Base-by-base conservation (phyloP, 2,888 invertebrate genomes). In the Macaria notata region DNA sequence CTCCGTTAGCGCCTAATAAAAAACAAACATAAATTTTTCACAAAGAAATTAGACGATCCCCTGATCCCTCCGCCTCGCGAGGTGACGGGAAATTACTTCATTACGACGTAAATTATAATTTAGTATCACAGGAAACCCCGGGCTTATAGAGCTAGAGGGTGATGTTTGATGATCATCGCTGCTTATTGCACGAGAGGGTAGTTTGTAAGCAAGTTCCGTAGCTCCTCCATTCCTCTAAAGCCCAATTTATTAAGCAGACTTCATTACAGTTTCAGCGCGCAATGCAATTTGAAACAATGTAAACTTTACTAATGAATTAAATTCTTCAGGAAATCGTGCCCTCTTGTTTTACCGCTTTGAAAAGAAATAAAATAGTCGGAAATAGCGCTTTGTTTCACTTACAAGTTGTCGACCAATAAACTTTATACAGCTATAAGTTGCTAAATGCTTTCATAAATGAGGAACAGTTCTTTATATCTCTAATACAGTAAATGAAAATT, bases 71-170 rank as follows among this genome's bases (percentile, higher is more conserved):
- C 66, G 69, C 71, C 68, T 69, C 55, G 59, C 61, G 66, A 64
- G 59, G 62, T 65, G 64, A 62, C 50, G 55, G 65, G 54, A 67
- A 70, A 74, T 75, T 71, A 63, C 70, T 66, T 71, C 59, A 71
- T 71, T 68, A 71, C 57, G 46, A 47, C 46, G 56, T 59, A 61
- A 73, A 73, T 71, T 69, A 70, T 63, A 62, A 68, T 72, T 70
- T 62, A 69, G 33, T 56, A 66, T 51, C 51, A 57, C 66, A 61
- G 65, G 54, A 51, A 58, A 49, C 61, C 57, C 66, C 48, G 63
- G 52, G 50, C 61, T 56, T 31, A 48, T 64, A 58, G 59, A 49
- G 51, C 47, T 4, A 51, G 45, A 38, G 31, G 31, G 31, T 36
- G 42, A 36, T 53, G 57, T 44, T 45, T n/a, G 19, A 9, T 45